Evolutionary conservation across 2,113 vertebrate species (phyloP), one percentile per base, ranked within the genome.

Genomic region (Lasiurus borealis): DNA sequence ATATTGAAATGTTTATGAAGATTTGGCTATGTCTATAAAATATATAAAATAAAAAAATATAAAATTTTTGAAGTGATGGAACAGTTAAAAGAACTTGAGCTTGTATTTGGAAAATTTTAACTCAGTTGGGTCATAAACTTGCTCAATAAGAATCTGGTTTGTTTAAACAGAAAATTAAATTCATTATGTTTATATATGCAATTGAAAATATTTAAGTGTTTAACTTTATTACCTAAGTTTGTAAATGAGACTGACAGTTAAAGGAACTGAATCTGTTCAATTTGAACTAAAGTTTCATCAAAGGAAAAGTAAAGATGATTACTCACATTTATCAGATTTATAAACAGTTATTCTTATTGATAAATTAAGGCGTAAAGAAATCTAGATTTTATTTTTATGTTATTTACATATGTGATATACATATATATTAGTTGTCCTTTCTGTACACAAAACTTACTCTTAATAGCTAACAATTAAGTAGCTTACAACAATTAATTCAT

Each of bases 11-110:
- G 57, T 82, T 93, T 75, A 91, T 48, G 44, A 85, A 25, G 84
- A 46, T 75, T 88, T 95, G 78, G 57, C 91, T 92, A 44, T 71
- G 11, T 94, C 89, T 97, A 90, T 94, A 96, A 83, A 94, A 87
- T 72, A 93, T 50, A 50, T 76, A 76, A 69, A 69, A 69, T 34
- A 69, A 31, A 76, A 48, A 48, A 46, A 48, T 46, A 8, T 77
- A n/a, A 77, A 52, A 88, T 91, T 95, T 92, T 91, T 80, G 29
- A 91, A 90, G 57, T 90, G 77, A 93, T 31, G 9, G 71, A 75
- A 69, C 34, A 95, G 29, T 83, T 73, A 86, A 93, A 93, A 52
- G 34, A 77, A 94, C 52, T 10, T 80, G 73, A 88, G n/a, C 4
- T 82, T 91, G 59, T 66, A 64, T 88, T 87, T 88, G 81, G 19